Conservation (phyloP, 30 jellyfish, hydroid and myxozoan genomes). For the Aurelia sp. region DNA sequence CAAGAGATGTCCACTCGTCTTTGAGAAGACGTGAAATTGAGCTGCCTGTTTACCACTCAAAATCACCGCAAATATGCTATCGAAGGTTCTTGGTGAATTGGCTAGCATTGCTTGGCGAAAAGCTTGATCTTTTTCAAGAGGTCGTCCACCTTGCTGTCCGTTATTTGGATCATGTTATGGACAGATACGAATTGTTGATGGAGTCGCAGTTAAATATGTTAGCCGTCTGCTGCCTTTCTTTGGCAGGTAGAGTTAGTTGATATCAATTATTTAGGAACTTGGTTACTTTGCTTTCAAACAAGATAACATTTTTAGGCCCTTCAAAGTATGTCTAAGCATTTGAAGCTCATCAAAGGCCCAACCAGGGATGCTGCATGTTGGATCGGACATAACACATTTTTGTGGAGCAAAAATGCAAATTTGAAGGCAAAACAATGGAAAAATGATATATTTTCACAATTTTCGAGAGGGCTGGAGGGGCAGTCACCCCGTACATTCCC, state of each 20-base stretch:
- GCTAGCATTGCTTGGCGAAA: conserved; percentile 87
- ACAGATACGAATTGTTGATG: conserved; percentile 67
- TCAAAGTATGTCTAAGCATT: no score
- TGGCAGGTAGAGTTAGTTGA: conserved; percentile 71
- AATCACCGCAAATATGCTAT: conserved; percentile 78
- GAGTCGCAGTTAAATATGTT: conserved; percentile 80
- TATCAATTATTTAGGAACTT: background rate
- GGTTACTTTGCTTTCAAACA: background rate
- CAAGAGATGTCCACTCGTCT: conserved; percentile 72
- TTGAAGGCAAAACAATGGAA: no score
- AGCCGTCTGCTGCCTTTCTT: conserved; percentile 84
- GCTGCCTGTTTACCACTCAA: conserved; percentile 67
- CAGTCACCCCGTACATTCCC: no score
- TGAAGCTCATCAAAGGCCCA: no score
- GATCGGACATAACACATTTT: no score
- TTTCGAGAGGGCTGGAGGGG: no score
- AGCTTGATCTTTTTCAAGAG: conserved; percentile 73
- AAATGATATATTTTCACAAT: no score
- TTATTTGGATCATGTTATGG: conserved; percentile 79
- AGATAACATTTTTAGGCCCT: no score
- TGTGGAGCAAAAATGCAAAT: no score
- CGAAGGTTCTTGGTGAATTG: conserved; percentile 84
- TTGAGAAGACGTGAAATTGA: conserved; percentile 74
- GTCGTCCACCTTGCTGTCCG: conserved; percentile 85
- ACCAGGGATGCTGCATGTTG: no score